Evolutionary conservation across 2,113 vertebrate species (phyloP), one percentile per base, ranked within the genome.

Genomic region (Tretioscincus oriximinensis): DNA sequence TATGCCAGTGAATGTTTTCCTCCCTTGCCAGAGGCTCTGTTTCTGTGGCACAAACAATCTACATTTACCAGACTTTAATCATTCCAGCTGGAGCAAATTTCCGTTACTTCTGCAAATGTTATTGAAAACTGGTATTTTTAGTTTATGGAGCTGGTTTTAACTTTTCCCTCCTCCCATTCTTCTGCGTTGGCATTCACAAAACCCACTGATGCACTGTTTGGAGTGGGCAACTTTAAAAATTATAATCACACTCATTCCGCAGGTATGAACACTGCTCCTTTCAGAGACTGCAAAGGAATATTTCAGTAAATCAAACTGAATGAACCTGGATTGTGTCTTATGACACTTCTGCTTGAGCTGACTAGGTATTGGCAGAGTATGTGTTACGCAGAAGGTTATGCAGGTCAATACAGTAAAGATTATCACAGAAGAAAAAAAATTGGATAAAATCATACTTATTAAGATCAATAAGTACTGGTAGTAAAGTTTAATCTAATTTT

Each of bases 1-100:
- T 88, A 77, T 92, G 91, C 87, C 91, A 93, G 86, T 83, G 58
- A 88, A 89, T 84, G 51, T 90, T 88, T 89, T 87, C 82, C 90
- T 90, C 90, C 90, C 88, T 81, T 88, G 89, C 88, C 65, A 85
- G 86, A 83, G 88, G 90, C 88, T 88, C 81, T 87, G 16, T 92
- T 82, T 90, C 85, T 85, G 81, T 91, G 90, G 89, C 29, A 92
- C 76, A 90, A 90, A 90, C 88, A 91, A 90, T 86, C 51, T 45
- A 76, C 73, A 69, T 58, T 80, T 89, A 89, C 88, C 89, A 93
- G 87, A 90, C 85, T 86, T 82, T 78, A 81, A 89, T 90, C 87
- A 87, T 91, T 90, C 89, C 91, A 89, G 84, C 79, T 92, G 88
- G 68, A 90, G 84, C 77, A 85, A 66, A 81, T 80, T 91, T 93